These are phyloP conservation scores for Macropus fuliginosus DNA, from an alignment of 2,797 vertebrate genomes.

Conservation along the genomic window DNA sequence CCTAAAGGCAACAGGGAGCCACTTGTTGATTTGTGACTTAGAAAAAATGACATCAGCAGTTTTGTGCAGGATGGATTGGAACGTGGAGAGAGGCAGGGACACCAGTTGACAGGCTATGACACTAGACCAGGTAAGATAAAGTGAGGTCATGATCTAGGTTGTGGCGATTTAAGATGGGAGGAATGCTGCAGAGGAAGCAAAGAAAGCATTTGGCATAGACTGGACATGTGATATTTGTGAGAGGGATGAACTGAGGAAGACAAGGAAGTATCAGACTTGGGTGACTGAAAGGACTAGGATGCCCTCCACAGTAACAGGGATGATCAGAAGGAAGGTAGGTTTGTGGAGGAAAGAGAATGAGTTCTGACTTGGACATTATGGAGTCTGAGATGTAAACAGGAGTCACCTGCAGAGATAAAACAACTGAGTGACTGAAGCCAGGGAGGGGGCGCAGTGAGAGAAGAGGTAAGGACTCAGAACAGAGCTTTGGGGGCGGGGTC, in stretches of 20 bases:
- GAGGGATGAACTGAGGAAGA: neutral
- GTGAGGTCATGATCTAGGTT: neutral
- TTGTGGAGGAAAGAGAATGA: neutral
- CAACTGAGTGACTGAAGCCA: neutral
- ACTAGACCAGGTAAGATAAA: neutral
- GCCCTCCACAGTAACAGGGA: neutral
- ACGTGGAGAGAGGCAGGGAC: neutral
- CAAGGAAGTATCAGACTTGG: neutral
- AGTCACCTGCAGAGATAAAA: neutral
- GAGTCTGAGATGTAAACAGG: neutral
- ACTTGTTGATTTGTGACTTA: neutral
- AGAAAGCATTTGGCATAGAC: neutral
- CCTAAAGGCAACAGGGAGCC: neutral
- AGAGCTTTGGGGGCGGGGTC: neutral
- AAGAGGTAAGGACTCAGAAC: neutral
- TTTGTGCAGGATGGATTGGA: neutral
- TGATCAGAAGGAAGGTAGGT: neutral
- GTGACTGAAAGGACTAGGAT: neutral
- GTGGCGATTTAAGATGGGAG: neutral
- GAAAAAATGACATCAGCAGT: neutral
- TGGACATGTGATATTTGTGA: neutral
- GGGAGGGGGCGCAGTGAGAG: neutral
- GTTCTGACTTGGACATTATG: neutral
- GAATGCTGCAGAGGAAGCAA: neutral
- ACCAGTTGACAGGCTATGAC: neutral